Percentiles rank a stretch among this genome's conserved stretches.
These are phyloP conservation scores for Eupeodes corollae DNA, from an alignment of 1,140 invertebrate species.

Conservation along the genomic window DNA sequence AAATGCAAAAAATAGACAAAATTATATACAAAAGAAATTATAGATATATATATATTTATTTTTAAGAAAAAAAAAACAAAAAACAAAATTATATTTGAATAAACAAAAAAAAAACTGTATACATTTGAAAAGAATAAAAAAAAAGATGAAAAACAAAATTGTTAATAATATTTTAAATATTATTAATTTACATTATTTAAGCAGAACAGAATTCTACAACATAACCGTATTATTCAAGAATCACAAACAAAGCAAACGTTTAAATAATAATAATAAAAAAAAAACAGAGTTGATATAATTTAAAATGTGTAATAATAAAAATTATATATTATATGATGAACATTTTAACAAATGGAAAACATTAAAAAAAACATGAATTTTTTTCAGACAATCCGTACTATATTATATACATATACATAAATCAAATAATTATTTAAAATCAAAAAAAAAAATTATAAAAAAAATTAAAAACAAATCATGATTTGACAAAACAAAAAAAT, in stretches of 20 bases:
- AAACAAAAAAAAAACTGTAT: too few relatives aligned
- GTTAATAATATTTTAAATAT: not conserved
- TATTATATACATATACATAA: conserved; percentile 13
- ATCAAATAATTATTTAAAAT: conserved; percentile 1
- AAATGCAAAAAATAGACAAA: too few relatives aligned
- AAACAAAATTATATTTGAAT: too few relatives aligned
- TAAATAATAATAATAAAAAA: not conserved
- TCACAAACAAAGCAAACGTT: not conserved
- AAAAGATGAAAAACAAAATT: too few relatives aligned
- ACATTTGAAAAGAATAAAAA: too few relatives aligned
- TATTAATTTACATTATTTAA: not conserved
- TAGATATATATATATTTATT: too few relatives aligned
- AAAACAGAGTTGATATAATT: not conserved
- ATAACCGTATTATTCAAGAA: too few relatives aligned
- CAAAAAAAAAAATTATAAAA: not conserved
- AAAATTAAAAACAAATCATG: conserved; percentile 3
- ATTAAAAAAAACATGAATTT: conserved; percentile 5
- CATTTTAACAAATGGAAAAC: not conserved
- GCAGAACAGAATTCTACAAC: too few relatives aligned
- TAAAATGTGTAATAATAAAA: not conserved
- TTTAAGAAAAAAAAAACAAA: too few relatives aligned
- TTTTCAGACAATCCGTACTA: conserved; percentile 19
- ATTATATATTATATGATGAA: not conserved
- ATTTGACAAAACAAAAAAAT: conserved; percentile 9
- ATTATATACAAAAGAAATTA: too few relatives aligned